A percentile compares a stretch with the other conserved stretches of the same genome.
These are phyloP conservation scores for Ceyx cyanopectus DNA, from an alignment of 2,113 vertebrate species.

Conservation along the genomic window DNA sequence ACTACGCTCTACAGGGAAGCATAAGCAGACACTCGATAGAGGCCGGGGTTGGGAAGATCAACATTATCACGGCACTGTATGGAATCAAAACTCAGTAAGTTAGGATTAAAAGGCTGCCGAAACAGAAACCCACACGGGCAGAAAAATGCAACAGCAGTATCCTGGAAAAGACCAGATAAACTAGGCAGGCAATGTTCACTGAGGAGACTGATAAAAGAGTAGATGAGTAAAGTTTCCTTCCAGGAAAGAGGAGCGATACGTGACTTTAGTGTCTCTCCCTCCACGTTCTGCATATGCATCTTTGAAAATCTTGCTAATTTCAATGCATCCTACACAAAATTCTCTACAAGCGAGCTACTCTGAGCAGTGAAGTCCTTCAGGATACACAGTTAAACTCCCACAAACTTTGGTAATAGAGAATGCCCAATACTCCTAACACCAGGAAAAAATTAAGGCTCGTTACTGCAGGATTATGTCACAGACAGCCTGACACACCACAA, in stretches of 20 bases:
- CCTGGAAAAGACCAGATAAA: slow-evolving; percentile 27
- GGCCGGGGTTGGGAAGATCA: slow-evolving; percentile 28
- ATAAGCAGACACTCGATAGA: slow-evolving; percentile 21
- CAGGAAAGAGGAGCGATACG: slow-evolving; percentile 38
- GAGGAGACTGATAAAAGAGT: slow-evolving; percentile 54
- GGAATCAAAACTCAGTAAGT: slow-evolving; percentile 44
- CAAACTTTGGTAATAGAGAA: slow-evolving; percentile 35
- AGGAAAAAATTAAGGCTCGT: slow-evolving; percentile 28
- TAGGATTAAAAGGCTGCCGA: slow-evolving; percentile 57
- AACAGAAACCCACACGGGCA: slow-evolving; percentile 42
- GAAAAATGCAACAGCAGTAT: slow-evolving; percentile 19
- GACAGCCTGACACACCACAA: slow-evolving; percentile 64
- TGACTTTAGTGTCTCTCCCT: slow-evolving; percentile 41
- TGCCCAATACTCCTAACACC: slow-evolving; percentile 15
- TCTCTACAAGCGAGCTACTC: background rate
- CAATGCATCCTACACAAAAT: slow-evolving; percentile 24
- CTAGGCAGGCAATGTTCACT: background rate
- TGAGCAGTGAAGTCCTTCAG: slow-evolving; percentile 41
- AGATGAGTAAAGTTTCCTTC: background rate
- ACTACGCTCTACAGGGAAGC: slow-evolving; percentile 17
- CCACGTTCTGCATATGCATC: background rate
- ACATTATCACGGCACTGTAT: slow-evolving; percentile 34
- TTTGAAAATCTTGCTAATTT: slow-evolving; percentile 46
- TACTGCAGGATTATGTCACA: slow-evolving; percentile 60
- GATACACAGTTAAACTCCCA: slow-evolving; percentile 47